Conservation (phyloP, 2,113 vertebrate genomes). For the Tupaia tana region DNA sequence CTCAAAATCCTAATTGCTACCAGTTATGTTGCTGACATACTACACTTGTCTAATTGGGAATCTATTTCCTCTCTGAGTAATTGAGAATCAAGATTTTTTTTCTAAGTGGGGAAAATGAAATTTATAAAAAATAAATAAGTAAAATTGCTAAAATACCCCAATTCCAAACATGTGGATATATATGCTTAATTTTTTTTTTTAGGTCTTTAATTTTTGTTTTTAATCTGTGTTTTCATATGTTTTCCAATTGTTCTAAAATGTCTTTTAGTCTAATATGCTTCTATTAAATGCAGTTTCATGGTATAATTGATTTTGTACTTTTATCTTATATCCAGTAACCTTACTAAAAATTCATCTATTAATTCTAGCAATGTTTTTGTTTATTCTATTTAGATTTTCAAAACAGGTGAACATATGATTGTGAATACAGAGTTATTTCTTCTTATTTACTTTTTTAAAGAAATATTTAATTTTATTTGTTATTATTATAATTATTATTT, state of each 20-base stretch:
- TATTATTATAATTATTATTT: no score
- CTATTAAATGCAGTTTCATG: not conserved
- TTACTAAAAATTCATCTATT: constrained; percentile 7
- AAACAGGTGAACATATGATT: not conserved
- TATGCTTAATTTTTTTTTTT: not conserved
- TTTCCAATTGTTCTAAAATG: not conserved
- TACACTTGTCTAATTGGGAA: not conserved
- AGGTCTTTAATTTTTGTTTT: not conserved
- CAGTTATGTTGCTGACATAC: not conserved
- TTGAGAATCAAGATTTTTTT: not conserved
- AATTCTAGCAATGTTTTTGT: not conserved
- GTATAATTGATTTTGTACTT: not conserved
- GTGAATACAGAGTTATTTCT: not conserved
- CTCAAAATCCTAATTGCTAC: not conserved
- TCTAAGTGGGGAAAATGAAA: not conserved
- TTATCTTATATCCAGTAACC: not conserved
- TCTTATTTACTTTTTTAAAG: no score
- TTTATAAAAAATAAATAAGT: not conserved
- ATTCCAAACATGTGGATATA: not conserved
- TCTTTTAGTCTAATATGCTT: not conserved
- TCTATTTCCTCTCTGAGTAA: not conserved
- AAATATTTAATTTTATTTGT: no score
- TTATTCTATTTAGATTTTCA: not conserved
- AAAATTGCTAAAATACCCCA: not conserved
- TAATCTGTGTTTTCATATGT: not conserved